Base-by-base conservation (phyloP, 37 sponge, comb jelly and placozoan genomes). In the Petrosia ficiformis region DNA sequence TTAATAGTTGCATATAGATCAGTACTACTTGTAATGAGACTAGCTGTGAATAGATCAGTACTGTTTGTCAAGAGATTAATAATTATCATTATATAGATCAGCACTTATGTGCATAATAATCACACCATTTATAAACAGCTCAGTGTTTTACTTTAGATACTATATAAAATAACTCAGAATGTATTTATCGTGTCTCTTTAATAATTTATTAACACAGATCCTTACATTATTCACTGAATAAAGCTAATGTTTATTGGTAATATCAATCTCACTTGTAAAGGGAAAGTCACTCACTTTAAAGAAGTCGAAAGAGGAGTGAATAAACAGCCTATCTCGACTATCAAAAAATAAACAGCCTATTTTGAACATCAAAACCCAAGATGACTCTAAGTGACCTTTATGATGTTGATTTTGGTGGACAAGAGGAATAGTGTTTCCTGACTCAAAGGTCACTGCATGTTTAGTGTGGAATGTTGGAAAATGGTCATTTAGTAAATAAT, bases 331-430 rank as follows among this genome's bases (percentile, higher is more conserved):
- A 59, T 88, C 35, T 64, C 87, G 4, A 89, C 94, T n/a, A 84
- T 77, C 32, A 88, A 88, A 0, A 86, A 83, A 31, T 93, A 90
- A 61, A 78, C 90, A 4, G 76, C 78, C 3, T 87, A 94, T 59
- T 87, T 86, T 81, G 85, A 82, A 75, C 80, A 88, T n/a, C 69
- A 59, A 2, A 61, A 44, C 0, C 14, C 14, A 14, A 73, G 61
- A 42, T 78, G 78, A 64, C 63, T 61, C 0, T 75, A 79, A 40
- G 70, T 94, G 31, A 87, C 84, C 44, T 94, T 94, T 59, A 86
- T 78, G 78, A 94, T 80, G 11, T 94, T 93, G 95, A 94, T 77
- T 94, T 94, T 91, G 95, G 84, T 34, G 95, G 95, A 14, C 95
- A 94, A 83, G 72, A 81, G 54, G 95, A 95, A 76, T 95, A 95